Evolutionary conservation across 2,113 vertebrate genomes (phyloP).

Genomic region (Podarcis raffonei): DNA sequence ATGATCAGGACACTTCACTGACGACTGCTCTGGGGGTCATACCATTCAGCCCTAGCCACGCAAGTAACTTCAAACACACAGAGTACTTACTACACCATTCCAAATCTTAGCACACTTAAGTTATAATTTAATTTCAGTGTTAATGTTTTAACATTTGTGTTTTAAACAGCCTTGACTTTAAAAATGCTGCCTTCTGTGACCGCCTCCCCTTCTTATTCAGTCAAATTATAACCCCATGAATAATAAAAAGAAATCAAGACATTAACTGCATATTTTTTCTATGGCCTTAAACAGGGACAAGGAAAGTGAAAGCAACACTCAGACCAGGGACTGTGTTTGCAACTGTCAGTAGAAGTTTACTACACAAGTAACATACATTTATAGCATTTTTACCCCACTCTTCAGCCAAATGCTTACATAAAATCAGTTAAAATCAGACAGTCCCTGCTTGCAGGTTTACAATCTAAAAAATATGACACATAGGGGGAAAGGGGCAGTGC

Average conservation of each 20-base stretch:
- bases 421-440: no score
- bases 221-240: not conserved
- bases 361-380: not conserved
- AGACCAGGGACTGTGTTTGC: not conserved
- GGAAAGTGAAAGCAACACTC: not conserved
- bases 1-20: rapidly evolving
- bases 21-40: not conserved
- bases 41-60: not conserved
- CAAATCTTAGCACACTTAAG: not conserved
- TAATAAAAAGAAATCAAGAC: not conserved
- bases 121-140: not conserved
- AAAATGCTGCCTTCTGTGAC: not conserved
- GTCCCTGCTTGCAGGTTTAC: no score
- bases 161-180: not conserved
- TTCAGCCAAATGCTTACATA: no score
- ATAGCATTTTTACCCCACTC: no score
- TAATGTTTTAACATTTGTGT: not conserved
- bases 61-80: not conserved
- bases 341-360: not conserved
- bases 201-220: not conserved
- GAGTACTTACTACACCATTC: not conserved
- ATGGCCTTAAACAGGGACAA: not conserved
- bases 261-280: not conserved
- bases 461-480: no score
- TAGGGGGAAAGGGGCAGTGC: no score